Base-by-base conservation (phyloP, 1,140 invertebrate species). In the Pachypeltis micranthus region DNA sequence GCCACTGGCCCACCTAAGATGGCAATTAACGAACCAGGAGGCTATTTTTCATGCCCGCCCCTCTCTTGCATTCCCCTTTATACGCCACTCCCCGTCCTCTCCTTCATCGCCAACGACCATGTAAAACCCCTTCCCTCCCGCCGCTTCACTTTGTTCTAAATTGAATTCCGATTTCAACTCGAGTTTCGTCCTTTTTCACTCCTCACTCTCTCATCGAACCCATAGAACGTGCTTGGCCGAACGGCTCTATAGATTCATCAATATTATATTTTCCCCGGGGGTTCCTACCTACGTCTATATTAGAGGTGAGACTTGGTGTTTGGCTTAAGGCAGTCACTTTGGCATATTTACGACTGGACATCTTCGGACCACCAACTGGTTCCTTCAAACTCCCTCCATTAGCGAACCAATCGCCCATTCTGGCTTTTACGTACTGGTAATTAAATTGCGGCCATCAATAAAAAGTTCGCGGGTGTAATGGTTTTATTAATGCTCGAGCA, bases 61-160 rank as follows among this genome's bases (percentile, higher is more conserved):
- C 73, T 78, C 67, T 78, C 77, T 67, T 75, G 76, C 83, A 65
- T 72, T 85, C 78, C 78, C 80, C 69, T 79, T 87, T 83, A 91
- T 79, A 76, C 93, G 85, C 0, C 90, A 87, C 64, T 92, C 90
- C 61, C 88, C 80, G 1, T 96, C 71, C 72, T 90, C 85, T 72
- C 96, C 92, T 75, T 97, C 93, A n/a, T n/a, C n/a, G n/a, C n/a
- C n/a, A n/a, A n/a, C 21, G 23, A 16, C 10, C 47, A 21, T 3
- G 31, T 39, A 10, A 39, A 39, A 39, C 4, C 47, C 21, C 12
- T 51, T 21, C 47, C 19, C 21, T 21, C 21, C 47, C 47, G 4
- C 47, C 12, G 47, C 47, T 51, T 51, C 47, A 51, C 47, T 51
- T 51, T 21, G 47, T 51, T 10, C 10, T 51, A 51, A 51, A 51